Conservation (phyloP, 2,113 vertebrate species). For the Machaerirhynchus nigripectus region DNA sequence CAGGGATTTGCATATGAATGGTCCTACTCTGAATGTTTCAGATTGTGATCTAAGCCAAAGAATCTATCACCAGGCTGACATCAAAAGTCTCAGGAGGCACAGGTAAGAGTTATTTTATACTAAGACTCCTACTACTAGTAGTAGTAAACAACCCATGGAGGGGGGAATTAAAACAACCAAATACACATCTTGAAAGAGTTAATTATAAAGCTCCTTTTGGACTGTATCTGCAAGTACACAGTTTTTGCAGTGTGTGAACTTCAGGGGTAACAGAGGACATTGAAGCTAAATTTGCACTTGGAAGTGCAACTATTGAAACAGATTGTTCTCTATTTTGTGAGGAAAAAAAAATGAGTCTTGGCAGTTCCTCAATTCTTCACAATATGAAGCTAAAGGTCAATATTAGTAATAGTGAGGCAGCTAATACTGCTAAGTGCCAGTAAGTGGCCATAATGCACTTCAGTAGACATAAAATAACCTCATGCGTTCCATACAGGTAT, state of each 20-base stretch:
- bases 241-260: not conserved
- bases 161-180: not conserved
- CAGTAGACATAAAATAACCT: slow-evolving; percentile 1
- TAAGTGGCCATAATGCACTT: slow-evolving; percentile 1
- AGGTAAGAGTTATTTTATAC: not conserved
- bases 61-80: not conserved
- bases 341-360: not conserved
- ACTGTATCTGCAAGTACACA: not conserved
- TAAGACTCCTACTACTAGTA: not conserved
- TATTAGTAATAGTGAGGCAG: not conserved
- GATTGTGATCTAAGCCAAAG: not conserved
- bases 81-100: not conserved
- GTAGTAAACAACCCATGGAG: rapidly evolving
- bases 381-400: not conserved
- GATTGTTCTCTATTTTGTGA: not conserved
- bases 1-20: slow-evolving; percentile 31
- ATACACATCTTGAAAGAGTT: not conserved
- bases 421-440: not conserved
- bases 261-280: not conserved
- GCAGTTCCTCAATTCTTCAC: not conserved
- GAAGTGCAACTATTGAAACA: not conserved
- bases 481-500: not conserved
- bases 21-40: slow-evolving; percentile 9
- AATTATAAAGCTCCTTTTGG: not conserved
- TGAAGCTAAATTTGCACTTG: not conserved